These are phyloP conservation scores for Okapia johnstoni DNA, from an alignment of 2,113 vertebrate species.

Conservation along the genomic window DNA sequence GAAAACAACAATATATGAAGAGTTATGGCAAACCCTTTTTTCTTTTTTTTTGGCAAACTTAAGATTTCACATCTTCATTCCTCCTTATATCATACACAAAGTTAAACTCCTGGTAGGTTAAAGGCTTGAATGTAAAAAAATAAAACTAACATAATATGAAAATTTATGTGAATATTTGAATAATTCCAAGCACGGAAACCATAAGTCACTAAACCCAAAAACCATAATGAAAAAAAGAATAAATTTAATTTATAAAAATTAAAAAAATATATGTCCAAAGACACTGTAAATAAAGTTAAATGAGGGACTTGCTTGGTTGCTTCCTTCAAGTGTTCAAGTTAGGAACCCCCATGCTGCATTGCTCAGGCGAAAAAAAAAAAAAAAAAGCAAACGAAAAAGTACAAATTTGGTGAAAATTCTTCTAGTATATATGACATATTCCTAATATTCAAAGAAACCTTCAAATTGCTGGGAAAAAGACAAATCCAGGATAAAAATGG, in stretches of 20 bases:
- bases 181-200: not conserved
- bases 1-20: not conserved
- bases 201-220: not conserved
- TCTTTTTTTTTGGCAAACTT: not conserved
- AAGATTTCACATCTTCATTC: not conserved
- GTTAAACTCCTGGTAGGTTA: not conserved
- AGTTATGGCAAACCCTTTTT: not conserved
- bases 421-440: not conserved
- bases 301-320: not conserved
- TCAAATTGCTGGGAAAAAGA: not conserved
- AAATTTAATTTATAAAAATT: not conserved
- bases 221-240: not conserved
- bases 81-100: not conserved
- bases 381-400: not conserved
- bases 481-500: not conserved
- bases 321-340: too few relatives aligned
- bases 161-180: not conserved
- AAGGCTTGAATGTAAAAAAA: not conserved
- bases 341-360: not conserved
- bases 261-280: not conserved
- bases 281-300: not conserved
- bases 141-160: slow-evolving; percentile 6
- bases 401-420: not conserved
- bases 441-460: not conserved
- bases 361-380: not conserved